Base-by-base conservation (phyloP, 2,888 invertebrate genomes). In the Eristalis tenax region DNA sequence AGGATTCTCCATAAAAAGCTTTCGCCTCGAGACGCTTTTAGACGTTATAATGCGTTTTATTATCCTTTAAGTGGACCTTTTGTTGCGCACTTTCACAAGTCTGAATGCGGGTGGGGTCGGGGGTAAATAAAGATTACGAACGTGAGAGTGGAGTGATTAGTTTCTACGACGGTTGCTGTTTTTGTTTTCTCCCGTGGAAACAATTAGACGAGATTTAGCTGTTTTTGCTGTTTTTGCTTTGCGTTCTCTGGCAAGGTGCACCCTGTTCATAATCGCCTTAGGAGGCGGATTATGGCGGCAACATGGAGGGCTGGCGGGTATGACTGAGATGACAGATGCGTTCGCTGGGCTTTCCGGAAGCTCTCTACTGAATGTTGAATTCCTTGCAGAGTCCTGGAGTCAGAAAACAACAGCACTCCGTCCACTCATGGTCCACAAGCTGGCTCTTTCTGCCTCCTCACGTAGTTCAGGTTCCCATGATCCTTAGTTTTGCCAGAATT, bases 1-100 rank as follows among this genome's bases (percentile, higher is more conserved):
- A 32, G 64, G 73, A 50, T 74, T 56, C 5, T 22, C 56, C 56
- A 57, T 13, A 64, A 73, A 73, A 73, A 61, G 32, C 59, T 66
- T 71, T 57, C 32, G 32, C 22, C 56, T 61, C 11, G 70, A 61
- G 66, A 57, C 79, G 26, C 40, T 71, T 66, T 50, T 56, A 22
- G 59, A 65, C 65, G 50, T 50, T 13, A 66, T 79, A 71, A 73
- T 59, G 71, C 70, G 65, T 26, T 65, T 73, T 73, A 70, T 73
- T 79, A 71, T 79, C 71, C 71, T 71, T 66, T 79, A 73, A 79
- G 66, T 66, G 71, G 43, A 43, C 57, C 71, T 71, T 71, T 79
- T 70, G 35, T 13, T 56, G 15, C 50, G 63, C 61, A 63, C 61
- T 77, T 64, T 50, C 50, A 32, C 32, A 18, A n/a, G 50, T 50